phyloP scores from a whole-genome alignment of 2,888 invertebrate genomes.

The Torymus auratus region DNA sequence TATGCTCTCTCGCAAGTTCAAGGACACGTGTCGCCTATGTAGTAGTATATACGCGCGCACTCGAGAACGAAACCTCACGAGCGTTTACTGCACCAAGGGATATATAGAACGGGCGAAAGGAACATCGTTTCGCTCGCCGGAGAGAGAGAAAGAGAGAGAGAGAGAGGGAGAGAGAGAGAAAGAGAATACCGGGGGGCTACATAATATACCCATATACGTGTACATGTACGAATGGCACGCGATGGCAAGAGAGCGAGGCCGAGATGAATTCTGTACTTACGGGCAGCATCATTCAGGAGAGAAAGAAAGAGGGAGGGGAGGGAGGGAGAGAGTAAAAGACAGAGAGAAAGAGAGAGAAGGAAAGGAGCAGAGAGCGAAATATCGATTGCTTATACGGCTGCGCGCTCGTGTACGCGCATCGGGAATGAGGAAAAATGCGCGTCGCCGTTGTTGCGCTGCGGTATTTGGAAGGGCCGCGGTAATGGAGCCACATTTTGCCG shows the following conservation, averaged over 20 bases:
- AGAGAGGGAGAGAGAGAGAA: not conserved
- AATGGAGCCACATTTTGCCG: not conserved
- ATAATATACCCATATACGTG: conserved; percentile 41
- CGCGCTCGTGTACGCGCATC: not conserved
- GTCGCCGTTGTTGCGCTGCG: no score
- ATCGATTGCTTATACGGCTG: conserved; percentile 20
- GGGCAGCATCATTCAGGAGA: conserved; percentile 31
- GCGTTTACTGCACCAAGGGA: not conserved
- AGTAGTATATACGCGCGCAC: not conserved
- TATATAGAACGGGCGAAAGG: conserved; percentile 30
- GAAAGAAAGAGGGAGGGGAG: not conserved
- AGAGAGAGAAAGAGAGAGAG: not conserved
- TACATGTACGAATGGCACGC: conserved; percentile 44
- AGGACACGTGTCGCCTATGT: conserved; percentile 40
- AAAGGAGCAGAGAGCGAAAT: conserved; percentile 4
- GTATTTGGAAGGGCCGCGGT: not conserved
- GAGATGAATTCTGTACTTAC: conserved; percentile 40
- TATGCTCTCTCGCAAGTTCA: conserved; percentile 20
- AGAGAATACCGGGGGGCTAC: conserved; percentile 3
- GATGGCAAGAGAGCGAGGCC: conserved; percentile 3
- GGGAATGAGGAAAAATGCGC: not conserved
- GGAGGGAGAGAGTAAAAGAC: no score
- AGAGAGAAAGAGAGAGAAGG: no score
- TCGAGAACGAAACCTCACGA: not conserved
- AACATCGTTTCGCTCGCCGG: not conserved